Base-by-base conservation (phyloP, 2,888 invertebrate genomes). In the Eristalinus sepulchralis region DNA sequence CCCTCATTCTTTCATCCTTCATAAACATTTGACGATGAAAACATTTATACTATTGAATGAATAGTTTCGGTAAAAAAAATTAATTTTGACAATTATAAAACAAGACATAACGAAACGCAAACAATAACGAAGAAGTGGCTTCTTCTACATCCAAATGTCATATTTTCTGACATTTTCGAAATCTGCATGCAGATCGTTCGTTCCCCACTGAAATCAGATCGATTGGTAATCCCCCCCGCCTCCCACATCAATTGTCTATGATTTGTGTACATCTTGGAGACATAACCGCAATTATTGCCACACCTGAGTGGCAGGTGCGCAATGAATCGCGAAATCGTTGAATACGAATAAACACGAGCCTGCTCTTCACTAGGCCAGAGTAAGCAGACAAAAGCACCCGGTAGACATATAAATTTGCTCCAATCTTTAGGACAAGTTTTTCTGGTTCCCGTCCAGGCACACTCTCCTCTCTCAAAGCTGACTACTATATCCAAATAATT, bases 401-500 rank as follows among this genome's bases (percentile, higher is more conserved):
- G 47, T 17, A 47, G 47, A 47, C 47, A 47, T 47, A 17, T 17
- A 47, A 47, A 47, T 47, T 47, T 47, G 36, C 24, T 24, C 24
- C 17, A 27, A 47, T 71, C 27, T n/a, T 11, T 6, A 71, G 60
- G 20, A 47, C 71, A 22, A 60, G 60, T 70, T 59, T 20, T 39
- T 57, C 31, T 60, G 24, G 59, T 59, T 31, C 27, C 4, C 22
- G 8, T 10, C 34, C 34, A 59, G 34, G 20, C 57, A 36, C 53
- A 1, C 39, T 6, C 31, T 33, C 39, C 39, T 47, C 78, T 64
- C 33, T 33, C 64, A 47, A 79, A 17, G 39, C 67, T 55, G 67
- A 20, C 60, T 55, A 22, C 62, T 66, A 80, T 67, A n/a, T 17
- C 47, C 47, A 47, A 67, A 73, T 73, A 57, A 62, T 63, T 33